A percentile compares a stretch with the other conserved stretches of the same genome.
Conservation (phyloP, 2,113 vertebrate species). For the Colossoma macropomum region DNA sequence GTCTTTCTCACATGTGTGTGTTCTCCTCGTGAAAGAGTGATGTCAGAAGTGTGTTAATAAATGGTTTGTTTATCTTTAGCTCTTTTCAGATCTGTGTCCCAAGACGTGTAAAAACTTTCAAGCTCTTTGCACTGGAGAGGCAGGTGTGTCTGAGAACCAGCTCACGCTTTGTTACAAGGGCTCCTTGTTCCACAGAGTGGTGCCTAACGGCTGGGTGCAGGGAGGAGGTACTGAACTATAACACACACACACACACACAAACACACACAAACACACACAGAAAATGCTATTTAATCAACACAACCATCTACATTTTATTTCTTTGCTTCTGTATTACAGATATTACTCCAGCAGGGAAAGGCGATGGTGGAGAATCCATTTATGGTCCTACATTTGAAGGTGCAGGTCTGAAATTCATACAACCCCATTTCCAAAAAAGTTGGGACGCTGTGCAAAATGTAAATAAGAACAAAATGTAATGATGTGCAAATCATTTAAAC, state of each 20-base stretch:
- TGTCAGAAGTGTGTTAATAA: neutral
- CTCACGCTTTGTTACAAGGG: slow-evolving; percentile 80
- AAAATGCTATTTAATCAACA: neutral
- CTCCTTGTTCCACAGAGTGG: slow-evolving; percentile 85
- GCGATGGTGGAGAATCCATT: slow-evolving; percentile 84
- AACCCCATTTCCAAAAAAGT: too few species aligned
- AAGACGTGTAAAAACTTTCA: slow-evolving; percentile 89
- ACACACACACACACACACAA: neutral
- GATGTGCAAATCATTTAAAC: too few species aligned
- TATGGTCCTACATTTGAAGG: slow-evolving; percentile 86
- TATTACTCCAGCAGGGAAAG: slow-evolving; percentile 77
- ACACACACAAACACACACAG: neutral
- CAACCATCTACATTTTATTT: neutral
- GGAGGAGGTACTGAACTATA: slow-evolving; percentile 81
- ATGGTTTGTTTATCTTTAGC: slow-evolving; percentile 69
- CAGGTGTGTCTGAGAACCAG: slow-evolving; percentile 64
- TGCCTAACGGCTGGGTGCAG: slow-evolving; percentile 89
- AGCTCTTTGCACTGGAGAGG: slow-evolving; percentile 81
- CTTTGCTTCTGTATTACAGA: slow-evolving; percentile 72
- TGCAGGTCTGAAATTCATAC: slow-evolving; percentile 54
- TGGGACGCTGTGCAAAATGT: too few species aligned
- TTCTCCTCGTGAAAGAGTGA: neutral
- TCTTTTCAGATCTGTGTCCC: slow-evolving; percentile 86
- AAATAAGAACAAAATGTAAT: too few species aligned
- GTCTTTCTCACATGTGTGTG: too few species aligned